Base-by-base conservation (phyloP, 2,113 vertebrate genomes). In the Lamprotornis superbus region DNA sequence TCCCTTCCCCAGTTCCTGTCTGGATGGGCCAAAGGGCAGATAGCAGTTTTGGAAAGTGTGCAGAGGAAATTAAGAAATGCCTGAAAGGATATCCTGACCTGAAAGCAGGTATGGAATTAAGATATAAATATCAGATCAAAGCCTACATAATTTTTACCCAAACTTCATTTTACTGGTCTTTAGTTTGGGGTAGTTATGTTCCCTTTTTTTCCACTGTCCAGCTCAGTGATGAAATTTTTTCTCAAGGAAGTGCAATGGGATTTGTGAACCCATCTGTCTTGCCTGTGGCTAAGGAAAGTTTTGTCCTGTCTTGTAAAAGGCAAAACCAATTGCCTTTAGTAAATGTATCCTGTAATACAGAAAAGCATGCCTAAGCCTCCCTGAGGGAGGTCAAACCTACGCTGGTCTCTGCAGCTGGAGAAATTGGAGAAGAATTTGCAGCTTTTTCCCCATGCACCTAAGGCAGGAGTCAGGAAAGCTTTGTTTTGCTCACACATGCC, bases 361-460 rank as follows among this genome's bases (percentile, higher is more conserved):
- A 68, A 84, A 89, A 82, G 65, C 61, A 81, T 12, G 76, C 1
- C 5, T 39, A 67, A 77, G 80, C 57, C 74, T 89, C 93, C 91
- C 84, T 5, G 37, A 85, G 89, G 89, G 91, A 96, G 94, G 83
- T 95, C 89, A 94, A 59, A 79, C 39, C 74, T 68, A 15, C 12
- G 60, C 76, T 78, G 80, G 52, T 87, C 83, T 92, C 71, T 65
- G 89, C 91, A 96, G 94, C 94, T 97, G 95, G 80, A 95, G 91
- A 96, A 97, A 95, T 47, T 50, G 76, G 94, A 96, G 86, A 92
- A 91, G 85, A 52, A 81, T 75, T 68, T 88, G 85, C 90, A 93
- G 80, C 60, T 59, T 74, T 83, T 76, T 90, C 85, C 87, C 80
- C 21, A 10, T 1, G 33, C 59, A 68, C 27, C n/a, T 37, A 57